Evolutionary conservation across 2,797 vertebrate genomes (phyloP).

Genomic region (Pteronotus mesoamericanus): DNA sequence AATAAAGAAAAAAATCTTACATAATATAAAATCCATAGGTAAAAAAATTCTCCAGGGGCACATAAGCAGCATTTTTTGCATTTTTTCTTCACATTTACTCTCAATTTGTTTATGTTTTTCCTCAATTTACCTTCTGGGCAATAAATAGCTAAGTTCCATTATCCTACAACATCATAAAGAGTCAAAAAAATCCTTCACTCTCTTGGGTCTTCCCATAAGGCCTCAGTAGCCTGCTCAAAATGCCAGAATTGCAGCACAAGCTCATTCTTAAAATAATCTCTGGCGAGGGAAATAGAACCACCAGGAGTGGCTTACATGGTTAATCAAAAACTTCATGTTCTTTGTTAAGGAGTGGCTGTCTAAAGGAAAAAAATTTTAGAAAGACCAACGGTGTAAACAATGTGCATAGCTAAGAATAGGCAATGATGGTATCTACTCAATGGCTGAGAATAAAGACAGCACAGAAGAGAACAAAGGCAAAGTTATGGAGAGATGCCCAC

Average conservation of each 20-base stretch:
- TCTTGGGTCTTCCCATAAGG: not conserved
- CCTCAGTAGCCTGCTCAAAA: not conserved
- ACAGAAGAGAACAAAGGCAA: constrained; percentile 1
- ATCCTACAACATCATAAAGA: not conserved
- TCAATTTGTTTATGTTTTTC: not conserved
- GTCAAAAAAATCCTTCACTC: not conserved
- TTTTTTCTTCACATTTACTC: not conserved
- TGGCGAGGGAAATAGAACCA: not conserved
- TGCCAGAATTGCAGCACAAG: not conserved
- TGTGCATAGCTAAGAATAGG: not conserved
- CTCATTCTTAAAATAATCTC: not conserved
- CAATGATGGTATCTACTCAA: not conserved
- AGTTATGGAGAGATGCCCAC: not conserved
- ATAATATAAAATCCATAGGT: not conserved
- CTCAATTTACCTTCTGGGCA: not conserved
- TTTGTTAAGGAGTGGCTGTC: not conserved
- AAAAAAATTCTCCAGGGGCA: not conserved
- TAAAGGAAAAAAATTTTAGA: not conserved
- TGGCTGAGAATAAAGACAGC: not conserved
- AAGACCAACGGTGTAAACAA: not conserved
- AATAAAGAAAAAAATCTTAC: not conserved
- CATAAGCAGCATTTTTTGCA: not conserved
- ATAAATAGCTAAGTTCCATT: not conserved
- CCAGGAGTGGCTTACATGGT: not conserved
- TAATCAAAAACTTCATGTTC: constrained; percentile 1